Conservation (phyloP, 2,113 vertebrate species). For the Festucalex cinctus region DNA sequence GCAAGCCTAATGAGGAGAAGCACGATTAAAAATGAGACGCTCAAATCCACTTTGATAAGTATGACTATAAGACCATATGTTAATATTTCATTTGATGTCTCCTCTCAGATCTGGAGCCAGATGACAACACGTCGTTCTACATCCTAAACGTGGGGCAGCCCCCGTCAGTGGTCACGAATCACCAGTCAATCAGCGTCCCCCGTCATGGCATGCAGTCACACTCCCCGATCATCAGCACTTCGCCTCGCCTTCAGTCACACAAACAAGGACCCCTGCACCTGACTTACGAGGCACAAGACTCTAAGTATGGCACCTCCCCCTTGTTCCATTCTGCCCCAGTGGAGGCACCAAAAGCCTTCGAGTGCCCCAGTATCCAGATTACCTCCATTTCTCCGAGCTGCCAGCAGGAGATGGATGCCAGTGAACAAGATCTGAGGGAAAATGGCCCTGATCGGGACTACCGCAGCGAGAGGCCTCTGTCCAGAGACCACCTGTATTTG, state of each 20-base stretch:
- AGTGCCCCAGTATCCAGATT: conserved; percentile 98
- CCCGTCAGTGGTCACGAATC: conserved; percentile 78
- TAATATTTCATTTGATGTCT: conserved; percentile 20
- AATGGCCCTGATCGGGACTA: conserved; percentile 89
- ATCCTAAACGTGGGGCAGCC: conserved; percentile 92
- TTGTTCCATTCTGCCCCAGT: conserved; percentile 58
- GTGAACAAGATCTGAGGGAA: conserved; percentile 78
- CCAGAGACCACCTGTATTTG: conserved; percentile 95
- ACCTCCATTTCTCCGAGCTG: conserved; percentile 98
- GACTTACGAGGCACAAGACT: conserved; percentile 76
- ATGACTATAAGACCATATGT: background rate
- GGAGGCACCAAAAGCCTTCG: conserved; percentile 89
- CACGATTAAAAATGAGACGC: background rate
- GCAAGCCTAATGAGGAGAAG: too few species aligned
- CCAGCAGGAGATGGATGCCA: conserved; percentile 91
- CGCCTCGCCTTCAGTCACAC: conserved; percentile 79
- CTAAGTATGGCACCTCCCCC: conserved; percentile 78
- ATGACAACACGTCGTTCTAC: conserved; percentile 94
- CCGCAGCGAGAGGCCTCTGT: conserved; percentile 80
- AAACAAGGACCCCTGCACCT: conserved; percentile 81
- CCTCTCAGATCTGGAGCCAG: conserved; percentile 85
- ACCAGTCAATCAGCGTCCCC: conserved; percentile 83
- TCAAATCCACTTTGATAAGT: background rate
- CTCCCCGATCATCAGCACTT: conserved; percentile 79
- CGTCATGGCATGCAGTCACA: conserved; percentile 87